A percentile compares a stretch with the other conserved stretches of the same genome.
These are phyloP conservation scores for Eumerus sabulonum DNA, from an alignment of 2,888 invertebrate species.

Conservation along the genomic window DNA sequence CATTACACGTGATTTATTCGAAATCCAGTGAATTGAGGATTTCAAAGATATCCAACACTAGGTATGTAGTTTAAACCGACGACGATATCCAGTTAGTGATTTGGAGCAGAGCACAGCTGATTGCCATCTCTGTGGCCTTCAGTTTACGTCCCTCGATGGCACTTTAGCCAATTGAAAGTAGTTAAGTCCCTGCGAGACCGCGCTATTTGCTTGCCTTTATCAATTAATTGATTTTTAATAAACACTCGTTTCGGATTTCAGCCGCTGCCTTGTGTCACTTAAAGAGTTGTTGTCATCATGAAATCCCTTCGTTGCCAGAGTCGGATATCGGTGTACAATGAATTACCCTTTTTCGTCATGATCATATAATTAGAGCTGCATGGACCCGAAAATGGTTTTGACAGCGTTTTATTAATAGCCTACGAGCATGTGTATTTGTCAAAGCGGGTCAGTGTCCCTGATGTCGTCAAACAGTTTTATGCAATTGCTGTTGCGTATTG, in stretches of 20 bases:
- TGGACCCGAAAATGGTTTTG: too few relatives aligned
- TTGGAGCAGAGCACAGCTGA: background rate
- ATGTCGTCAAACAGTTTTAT: background rate
- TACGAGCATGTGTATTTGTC: too few relatives aligned
- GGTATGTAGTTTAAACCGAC: too few relatives aligned
- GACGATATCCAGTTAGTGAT: too few relatives aligned
- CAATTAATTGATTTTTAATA: conserved; percentile 52
- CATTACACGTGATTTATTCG: too few relatives aligned
- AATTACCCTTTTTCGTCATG: too few relatives aligned
- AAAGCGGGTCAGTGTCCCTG: background rate
- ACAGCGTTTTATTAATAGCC: too few relatives aligned
- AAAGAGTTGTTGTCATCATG: background rate
- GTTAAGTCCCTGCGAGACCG: conserved; percentile 49
- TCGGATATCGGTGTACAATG: too few relatives aligned
- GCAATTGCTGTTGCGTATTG: background rate
- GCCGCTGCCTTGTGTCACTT: conserved; percentile 2
- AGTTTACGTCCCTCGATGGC: conserved; percentile 33
- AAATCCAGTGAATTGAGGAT: too few relatives aligned
- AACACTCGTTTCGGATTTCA: conserved; percentile 20
- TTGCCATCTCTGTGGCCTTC: background rate
- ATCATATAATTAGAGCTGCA: too few relatives aligned
- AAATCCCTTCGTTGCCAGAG: too few relatives aligned
- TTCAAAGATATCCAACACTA: conserved; percentile 5
- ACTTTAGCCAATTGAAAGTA: conserved; percentile 51
- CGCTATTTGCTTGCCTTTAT: conserved; percentile 15